Percentiles rank a stretch among this genome's conserved stretches.
Evolutionary conservation across 2,797 vertebrate genomes (phyloP).

Genomic region (Fistularia tabacaria): DNA sequence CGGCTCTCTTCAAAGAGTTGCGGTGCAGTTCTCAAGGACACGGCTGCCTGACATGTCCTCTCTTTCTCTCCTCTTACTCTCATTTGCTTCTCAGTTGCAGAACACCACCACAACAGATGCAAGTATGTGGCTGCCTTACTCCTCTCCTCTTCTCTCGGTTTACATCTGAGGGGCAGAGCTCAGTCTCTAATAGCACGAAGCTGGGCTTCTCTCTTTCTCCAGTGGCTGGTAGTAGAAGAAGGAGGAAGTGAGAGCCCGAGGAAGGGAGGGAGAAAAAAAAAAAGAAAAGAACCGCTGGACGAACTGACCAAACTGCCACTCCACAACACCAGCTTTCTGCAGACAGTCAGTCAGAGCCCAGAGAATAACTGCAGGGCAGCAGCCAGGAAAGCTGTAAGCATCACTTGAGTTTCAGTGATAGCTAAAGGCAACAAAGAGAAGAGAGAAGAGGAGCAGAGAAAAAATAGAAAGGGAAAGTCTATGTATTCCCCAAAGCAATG

Average conservation of each 20-base stretch:
- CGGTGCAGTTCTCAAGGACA: constrained; percentile 98
- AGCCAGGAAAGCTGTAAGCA: constrained; percentile 4
- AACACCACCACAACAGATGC: constrained; percentile 61
- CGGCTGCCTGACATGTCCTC: constrained; percentile 80
- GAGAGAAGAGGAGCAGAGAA: constrained; percentile 2
- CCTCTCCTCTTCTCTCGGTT: constrained; percentile 33
- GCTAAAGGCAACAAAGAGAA: constrained; percentile 1
- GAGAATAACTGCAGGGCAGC: constrained; percentile 22
- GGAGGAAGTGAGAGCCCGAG: constrained; percentile 51
- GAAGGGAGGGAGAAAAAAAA: constrained; percentile 57
- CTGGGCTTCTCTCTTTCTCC: constrained; percentile 77
- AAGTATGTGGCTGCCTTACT: constrained; percentile 56
- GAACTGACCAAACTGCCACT: constrained; percentile 79
- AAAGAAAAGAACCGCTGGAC: constrained; percentile 69
- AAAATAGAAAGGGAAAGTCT: constrained; percentile 32
- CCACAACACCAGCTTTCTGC: constrained; percentile 70
- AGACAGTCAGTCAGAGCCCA: constrained; percentile 33
- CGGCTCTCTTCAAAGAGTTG: constrained; percentile 96
- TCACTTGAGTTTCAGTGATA: neutral
- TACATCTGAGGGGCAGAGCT: constrained; percentile 66
- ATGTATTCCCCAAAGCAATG: constrained; percentile 51
- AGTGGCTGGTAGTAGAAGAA: constrained; percentile 49
- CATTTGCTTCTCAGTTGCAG: constrained; percentile 55
- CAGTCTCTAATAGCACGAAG: constrained; percentile 77
- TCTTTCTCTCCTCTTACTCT: constrained; percentile 53